phyloP scores from a whole-genome alignment of 2,888 invertebrate genomes.

The Ichneumon xanthorius region DNA sequence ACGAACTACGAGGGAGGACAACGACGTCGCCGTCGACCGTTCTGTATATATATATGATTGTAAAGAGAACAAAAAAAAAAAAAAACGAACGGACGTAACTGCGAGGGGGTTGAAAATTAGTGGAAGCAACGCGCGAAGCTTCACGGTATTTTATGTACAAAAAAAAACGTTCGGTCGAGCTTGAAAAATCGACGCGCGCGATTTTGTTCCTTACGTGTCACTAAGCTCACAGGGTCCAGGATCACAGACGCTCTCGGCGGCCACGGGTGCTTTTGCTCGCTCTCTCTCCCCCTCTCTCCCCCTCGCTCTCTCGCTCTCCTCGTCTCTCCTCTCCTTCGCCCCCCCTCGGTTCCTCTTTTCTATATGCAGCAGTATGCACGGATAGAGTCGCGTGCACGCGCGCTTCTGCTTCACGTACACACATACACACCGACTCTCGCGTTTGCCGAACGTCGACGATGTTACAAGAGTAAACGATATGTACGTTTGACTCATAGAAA shows the following conservation, averaged over 20 bases:
- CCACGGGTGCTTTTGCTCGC: slow-evolving; percentile 53
- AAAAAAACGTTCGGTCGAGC: neutral
- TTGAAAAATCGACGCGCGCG: slow-evolving; percentile 45
- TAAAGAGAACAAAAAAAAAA: neutral
- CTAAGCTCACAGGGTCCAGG: slow-evolving; percentile 60
- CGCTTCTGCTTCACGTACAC: slow-evolving; percentile 42
- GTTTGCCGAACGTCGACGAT: neutral
- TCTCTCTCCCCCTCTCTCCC: slow-evolving; percentile 26
- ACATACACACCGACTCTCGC: slow-evolving; percentile 14
- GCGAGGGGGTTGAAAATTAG: neutral
- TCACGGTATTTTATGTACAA: neutral
- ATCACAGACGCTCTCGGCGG: slow-evolving; percentile 63
- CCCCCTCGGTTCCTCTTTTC: slow-evolving; percentile 25
- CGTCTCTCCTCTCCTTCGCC: slow-evolving; percentile 18
- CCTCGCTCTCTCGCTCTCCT: slow-evolving; percentile 32
- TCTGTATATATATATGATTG: too few species aligned
- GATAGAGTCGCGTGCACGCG: slow-evolving; percentile 57
- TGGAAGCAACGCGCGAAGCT: neutral
- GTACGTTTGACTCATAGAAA: slow-evolving; percentile 24
- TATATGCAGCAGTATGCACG: slow-evolving; percentile 56
- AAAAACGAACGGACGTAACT: slow-evolving; percentile 1
- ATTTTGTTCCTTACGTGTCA: slow-evolving; percentile 61
- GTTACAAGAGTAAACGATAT: neutral
- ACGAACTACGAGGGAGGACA: slow-evolving; percentile 2
- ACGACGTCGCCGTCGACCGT: slow-evolving; percentile 13